Evolutionary conservation across 2,888 invertebrate species (phyloP).

Genomic region (Microplitis manilae): DNA sequence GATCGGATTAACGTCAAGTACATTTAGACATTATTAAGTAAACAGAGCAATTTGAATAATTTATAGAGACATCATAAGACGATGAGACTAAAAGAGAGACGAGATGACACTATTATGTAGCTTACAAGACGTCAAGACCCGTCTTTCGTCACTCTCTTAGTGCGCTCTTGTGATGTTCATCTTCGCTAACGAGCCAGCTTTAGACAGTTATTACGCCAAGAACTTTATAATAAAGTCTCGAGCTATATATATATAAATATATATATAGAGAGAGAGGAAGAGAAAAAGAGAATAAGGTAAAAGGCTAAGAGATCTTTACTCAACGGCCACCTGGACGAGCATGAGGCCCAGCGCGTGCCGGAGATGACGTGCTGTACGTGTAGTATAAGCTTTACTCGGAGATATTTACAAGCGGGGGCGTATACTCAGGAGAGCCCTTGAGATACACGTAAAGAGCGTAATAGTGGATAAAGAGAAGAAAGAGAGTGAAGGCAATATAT

Average conservation of each 20-base stretch:
- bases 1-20: neutral
- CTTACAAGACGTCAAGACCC: neutral
- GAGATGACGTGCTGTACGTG: slow-evolving; percentile 44
- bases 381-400: neutral
- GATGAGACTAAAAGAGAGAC: neutral
- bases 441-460: slow-evolving; percentile 43
- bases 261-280: neutral
- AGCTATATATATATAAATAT: neutral
- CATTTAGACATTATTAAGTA: neutral
- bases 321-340: slow-evolving; percentile 39
- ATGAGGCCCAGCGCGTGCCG: slow-evolving; percentile 34
- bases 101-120: neutral
- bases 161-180: neutral
- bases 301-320: neutral
- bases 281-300: neutral
- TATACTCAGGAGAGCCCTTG: slow-evolving; percentile 43
- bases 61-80: neutral
- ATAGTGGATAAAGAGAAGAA: slow-evolving; percentile 56
- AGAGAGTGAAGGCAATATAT: slow-evolving; percentile 46
- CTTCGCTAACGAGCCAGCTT: neutral
- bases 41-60: neutral
- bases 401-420: slow-evolving; percentile 42
- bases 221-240: neutral
- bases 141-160: neutral
- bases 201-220: neutral